Evolutionary conservation across 2,888 invertebrate genomes (phyloP).

Genomic region (Orchestes rusci): DNA sequence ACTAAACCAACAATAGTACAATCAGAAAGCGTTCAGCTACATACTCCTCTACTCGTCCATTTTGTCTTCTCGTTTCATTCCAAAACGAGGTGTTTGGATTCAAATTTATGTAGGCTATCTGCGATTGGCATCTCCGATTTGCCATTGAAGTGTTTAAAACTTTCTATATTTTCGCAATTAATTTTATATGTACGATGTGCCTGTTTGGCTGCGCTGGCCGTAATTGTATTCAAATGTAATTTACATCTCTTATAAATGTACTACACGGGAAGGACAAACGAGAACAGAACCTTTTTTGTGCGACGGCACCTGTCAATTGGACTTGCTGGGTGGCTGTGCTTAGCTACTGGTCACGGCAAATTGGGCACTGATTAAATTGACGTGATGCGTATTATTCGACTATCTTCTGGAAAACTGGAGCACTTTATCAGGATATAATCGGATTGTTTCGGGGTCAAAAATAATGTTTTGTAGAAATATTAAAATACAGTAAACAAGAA

Average conservation of each 20-base stretch:
- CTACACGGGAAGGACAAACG: conserved; percentile 23
- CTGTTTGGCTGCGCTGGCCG: conserved; percentile 26
- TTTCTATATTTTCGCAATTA: conserved; percentile 45
- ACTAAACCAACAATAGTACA: background rate
- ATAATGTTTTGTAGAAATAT: too few species aligned
- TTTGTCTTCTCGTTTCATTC: conserved; percentile 3
- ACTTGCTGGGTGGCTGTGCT: background rate
- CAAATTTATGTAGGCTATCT: conserved; percentile 44
- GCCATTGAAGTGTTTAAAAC: conserved; percentile 45
- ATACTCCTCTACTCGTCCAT: background rate
- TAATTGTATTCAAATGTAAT: conserved; percentile 45
- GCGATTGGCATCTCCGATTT: conserved; percentile 44
- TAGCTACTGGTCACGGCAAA: too few species aligned
- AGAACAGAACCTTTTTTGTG: conserved; percentile 20
- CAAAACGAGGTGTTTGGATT: conserved; percentile 42
- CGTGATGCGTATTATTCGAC: too few species aligned
- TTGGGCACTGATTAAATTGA: too few species aligned
- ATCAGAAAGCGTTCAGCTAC: background rate
- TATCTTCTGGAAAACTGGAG: too few species aligned
- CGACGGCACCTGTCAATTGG: conserved; percentile 8
- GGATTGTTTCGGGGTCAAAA: too few species aligned
- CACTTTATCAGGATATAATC: too few species aligned
- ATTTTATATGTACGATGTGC: conserved; percentile 42
- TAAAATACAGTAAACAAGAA: too few species aligned
- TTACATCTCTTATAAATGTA: conserved; percentile 30